Evolutionary conservation across 2,888 invertebrate species (phyloP), one percentile per base, ranked within the genome.

Genomic region (Thera obeliscata): DNA sequence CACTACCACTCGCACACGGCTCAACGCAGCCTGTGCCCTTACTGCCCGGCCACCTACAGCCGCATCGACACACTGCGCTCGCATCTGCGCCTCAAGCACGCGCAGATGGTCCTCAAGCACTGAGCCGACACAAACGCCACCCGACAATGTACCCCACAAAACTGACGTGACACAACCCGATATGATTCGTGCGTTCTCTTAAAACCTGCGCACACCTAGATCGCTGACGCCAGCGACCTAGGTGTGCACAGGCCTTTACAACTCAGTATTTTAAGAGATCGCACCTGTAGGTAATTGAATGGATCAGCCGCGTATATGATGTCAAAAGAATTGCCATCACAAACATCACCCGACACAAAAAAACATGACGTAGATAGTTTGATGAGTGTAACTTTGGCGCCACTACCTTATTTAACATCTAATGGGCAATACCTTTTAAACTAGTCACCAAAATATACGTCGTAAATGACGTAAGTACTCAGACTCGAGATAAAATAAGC

Each of bases 11-110:
- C 96, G 80, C 97, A 97, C 92, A 96, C 96, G 71, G 95, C 96
- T 76, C 96, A 96, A 90, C 95, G 97, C 80, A 96, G 96, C 77
- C 95, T 95, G 82, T 97, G 97, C 91, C 97, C 97, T 72, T 96
- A 96, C 91, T 97, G 97, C 94, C 96, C 96, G 75, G 96, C 97
- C 81, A 96, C 97, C 71, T 97, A 97, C 94, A 97, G 97, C 94
- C 95, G 97, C 88, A 97, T 97, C 88, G 97, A 98, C 93, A 97
- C 97, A 61, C 94, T 97, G 85, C 96, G 97, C 85, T 95, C 96
- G 63, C 97, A 98, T 87, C 95, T 97, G 89, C 95, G 96, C 76
- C 95, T 96, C 84, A 97, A 97, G 87, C 97, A 97, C 88, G 93
- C 94, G 77, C 89, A 89, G 74, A 84, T 92, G 69, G 85, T 93